These are phyloP conservation scores for Mesoligia furuncula DNA, from an alignment of 2,888 invertebrate genomes.

Conservation along the genomic window DNA sequence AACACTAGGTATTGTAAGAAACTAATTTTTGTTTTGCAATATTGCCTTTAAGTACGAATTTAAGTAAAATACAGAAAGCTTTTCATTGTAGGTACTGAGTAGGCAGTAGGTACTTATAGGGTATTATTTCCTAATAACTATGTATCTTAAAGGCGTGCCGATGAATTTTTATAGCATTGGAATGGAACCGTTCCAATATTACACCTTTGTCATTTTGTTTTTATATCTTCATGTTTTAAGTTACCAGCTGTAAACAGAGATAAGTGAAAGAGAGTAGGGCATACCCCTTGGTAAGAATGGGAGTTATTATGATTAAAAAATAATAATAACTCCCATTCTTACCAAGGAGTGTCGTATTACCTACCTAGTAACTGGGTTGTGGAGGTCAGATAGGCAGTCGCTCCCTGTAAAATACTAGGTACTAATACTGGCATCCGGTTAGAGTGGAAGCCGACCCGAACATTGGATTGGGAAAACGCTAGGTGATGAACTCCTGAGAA, in stretches of 20 bases:
- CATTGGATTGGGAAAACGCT: too few species aligned
- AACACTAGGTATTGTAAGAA: too few species aligned
- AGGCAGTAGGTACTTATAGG: not conserved
- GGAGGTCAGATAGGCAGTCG: too few species aligned
- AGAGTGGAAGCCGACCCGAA: too few species aligned
- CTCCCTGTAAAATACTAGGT: too few species aligned
- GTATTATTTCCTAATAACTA: not conserved
- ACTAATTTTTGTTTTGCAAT: not conserved
- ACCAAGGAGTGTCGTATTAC: too few species aligned
- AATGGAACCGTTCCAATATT: not conserved
- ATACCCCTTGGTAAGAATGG: too few species aligned
- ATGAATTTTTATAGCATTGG: not conserved
- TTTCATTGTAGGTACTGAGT: not conserved
- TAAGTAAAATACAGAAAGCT: not conserved
- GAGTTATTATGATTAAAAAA: too few species aligned
- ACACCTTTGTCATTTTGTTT: not conserved
- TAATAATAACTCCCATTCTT: not conserved
- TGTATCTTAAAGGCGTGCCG: not conserved
- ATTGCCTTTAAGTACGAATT: not conserved
- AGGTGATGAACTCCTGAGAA: too few species aligned
- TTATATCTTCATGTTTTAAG: not conserved
- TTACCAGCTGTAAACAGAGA: not conserved
- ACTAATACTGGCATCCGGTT: too few species aligned
- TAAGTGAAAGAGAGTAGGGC: not conserved
- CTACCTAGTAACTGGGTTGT: too few species aligned